Evolutionary conservation across 2,797 vertebrate genomes (phyloP).

Genomic region (Diplodus puntazzo): DNA sequence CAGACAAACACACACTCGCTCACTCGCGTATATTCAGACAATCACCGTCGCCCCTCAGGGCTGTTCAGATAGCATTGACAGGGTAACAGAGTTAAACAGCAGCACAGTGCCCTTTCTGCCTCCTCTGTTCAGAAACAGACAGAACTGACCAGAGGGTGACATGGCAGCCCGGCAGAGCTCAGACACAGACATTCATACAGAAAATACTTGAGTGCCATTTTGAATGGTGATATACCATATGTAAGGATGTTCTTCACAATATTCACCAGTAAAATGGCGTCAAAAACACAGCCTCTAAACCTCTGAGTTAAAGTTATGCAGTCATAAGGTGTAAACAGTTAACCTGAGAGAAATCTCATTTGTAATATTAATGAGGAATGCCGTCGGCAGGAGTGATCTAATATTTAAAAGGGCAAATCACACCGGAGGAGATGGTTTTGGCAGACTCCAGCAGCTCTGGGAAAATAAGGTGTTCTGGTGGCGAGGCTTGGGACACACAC

Average conservation of each 20-base stretch:
- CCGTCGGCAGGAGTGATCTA: slow-evolving; percentile 26
- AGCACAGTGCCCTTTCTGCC: slow-evolving; percentile 49
- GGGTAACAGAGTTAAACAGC: slow-evolving; percentile 60
- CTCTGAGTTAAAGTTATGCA: not conserved
- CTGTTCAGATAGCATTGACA: slow-evolving; percentile 59
- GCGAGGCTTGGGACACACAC: slow-evolving; percentile 40
- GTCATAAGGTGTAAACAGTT: not conserved
- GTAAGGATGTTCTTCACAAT: not conserved
- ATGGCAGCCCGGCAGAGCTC: slow-evolving; percentile 21
- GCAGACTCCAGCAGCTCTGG: slow-evolving; percentile 42
- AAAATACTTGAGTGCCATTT: slow-evolving; percentile 11
- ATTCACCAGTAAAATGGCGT: not conserved
- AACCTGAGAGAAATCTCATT: slow-evolving; percentile 28
- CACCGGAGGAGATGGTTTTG: slow-evolving; percentile 41
- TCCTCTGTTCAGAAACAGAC: slow-evolving; percentile 58
- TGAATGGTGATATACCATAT: not conserved
- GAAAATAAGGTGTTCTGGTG: slow-evolving; percentile 53
- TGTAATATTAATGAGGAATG: slow-evolving; percentile 33
- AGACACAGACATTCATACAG: slow-evolving; percentile 5
- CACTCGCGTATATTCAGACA: slow-evolving; percentile 10
- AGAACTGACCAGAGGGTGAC: slow-evolving; percentile 55
- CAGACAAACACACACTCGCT: not conserved
- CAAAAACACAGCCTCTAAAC: not conserved
- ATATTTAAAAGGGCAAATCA: slow-evolving; percentile 65
- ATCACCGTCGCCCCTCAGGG: slow-evolving; percentile 19